Percentiles rank a stretch among this genome's conserved stretches.
These are phyloP conservation scores for Ichneumoninae sp. DNA, from an alignment of 2,888 invertebrate genomes.

Conservation along the genomic window DNA sequence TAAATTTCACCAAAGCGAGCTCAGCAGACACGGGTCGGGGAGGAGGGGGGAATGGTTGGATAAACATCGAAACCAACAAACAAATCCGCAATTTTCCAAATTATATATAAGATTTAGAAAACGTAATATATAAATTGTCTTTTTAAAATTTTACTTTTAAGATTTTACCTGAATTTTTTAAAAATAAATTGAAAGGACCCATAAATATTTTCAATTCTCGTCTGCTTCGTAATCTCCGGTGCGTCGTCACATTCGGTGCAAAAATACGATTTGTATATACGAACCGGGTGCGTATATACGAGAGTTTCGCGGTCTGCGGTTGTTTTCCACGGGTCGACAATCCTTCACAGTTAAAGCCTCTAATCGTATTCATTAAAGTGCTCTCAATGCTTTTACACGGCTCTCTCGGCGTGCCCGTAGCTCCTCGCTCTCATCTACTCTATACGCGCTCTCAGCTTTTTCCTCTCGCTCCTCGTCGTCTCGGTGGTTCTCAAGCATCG, in stretches of 20 bases:
- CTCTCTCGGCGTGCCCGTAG: constrained; percentile 66
- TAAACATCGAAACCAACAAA: no score
- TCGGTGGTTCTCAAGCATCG: constrained; percentile 20
- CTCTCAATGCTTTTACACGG: constrained; percentile 83
- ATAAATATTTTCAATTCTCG: no score
- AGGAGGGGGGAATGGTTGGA: no score
- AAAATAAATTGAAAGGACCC: no score
- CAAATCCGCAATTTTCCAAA: no score
- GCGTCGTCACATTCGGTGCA: neutral
- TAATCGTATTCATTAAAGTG: constrained; percentile 84
- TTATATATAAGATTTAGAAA: no score
- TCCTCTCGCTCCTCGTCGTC: constrained; percentile 43
- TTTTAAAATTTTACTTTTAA: no score
- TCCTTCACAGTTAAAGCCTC: constrained; percentile 81
- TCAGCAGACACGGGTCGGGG: no score
- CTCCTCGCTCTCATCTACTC: constrained; percentile 39
- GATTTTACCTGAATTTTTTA: no score
- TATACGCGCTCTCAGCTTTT: constrained; percentile 15
- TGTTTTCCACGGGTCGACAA: constrained; percentile 79
- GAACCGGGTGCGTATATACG: constrained; percentile 19
- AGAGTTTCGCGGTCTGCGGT: constrained; percentile 65
- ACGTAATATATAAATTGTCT: no score
- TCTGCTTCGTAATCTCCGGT: neutral
- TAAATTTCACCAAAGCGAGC: no score
- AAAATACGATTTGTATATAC: constrained; percentile 4